Conservation (phyloP, 2,888 invertebrate genomes). For the Drosophila neonasuta region DNA sequence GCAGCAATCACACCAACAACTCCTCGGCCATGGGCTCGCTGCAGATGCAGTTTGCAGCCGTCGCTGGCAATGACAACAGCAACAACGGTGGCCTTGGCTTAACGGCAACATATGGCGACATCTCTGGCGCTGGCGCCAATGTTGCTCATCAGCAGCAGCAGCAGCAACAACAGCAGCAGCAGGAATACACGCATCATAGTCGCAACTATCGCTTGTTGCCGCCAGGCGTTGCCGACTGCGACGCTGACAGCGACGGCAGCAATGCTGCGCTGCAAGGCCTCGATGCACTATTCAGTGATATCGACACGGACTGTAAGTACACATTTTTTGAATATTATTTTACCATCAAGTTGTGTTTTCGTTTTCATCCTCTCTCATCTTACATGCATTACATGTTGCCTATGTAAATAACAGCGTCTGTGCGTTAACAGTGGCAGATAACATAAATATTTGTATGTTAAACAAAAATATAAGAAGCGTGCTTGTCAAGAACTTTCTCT, state of each 20-base stretch:
- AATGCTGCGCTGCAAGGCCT: constrained; percentile 61
- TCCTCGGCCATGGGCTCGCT: constrained; percentile 66
- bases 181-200: constrained; percentile 26
- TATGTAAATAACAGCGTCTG: constrained; percentile 46
- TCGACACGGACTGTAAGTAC: constrained; percentile 62
- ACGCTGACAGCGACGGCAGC: constrained; percentile 65
- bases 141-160: constrained; percentile 45
- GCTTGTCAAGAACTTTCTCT: constrained; percentile 88
- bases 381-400: constrained; percentile 25
- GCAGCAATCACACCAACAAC: constrained; percentile 25
- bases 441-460: constrained; percentile 30
- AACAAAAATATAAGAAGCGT: constrained; percentile 42
- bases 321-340: not conserved
- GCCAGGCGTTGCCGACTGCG: constrained; percentile 52
- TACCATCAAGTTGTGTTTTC: not conserved
- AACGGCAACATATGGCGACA: constrained; percentile 54
- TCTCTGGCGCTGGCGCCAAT: constrained; percentile 71
- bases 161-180: constrained; percentile 26
- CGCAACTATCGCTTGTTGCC: constrained; percentile 44
- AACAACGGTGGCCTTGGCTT: constrained; percentile 35
- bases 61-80: constrained; percentile 48
- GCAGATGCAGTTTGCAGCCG: constrained; percentile 66
- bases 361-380: constrained; percentile 7
- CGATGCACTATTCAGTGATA: constrained; percentile 60
- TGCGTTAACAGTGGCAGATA: constrained; percentile 10